phyloP scores from a whole-genome alignment of 2,888 invertebrate species.

The Andricus quercusramuli region DNA sequence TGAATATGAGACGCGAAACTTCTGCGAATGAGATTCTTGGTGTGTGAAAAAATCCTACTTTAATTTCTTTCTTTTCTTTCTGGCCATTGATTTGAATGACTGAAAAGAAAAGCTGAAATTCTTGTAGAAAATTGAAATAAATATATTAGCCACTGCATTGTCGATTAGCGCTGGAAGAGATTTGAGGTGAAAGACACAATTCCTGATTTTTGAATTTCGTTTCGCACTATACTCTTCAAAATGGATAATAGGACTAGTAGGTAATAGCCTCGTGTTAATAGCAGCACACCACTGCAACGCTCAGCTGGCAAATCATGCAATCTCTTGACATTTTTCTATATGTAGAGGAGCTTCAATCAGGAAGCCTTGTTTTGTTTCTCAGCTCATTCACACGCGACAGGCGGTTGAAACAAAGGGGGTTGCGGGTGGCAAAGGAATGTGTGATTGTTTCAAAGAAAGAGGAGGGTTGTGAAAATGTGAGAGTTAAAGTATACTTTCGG shows the following conservation, averaged over 20 bases:
- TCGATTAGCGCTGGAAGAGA: conserved; percentile 6
- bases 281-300: conserved; percentile 77
- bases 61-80: background rate
- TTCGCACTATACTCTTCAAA: conserved; percentile 57
- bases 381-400: conserved; percentile 50
- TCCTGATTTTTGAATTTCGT: conserved; percentile 55
- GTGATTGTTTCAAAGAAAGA: conserved; percentile 23
- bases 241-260: conserved; percentile 12
- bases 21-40: conserved; percentile 37
- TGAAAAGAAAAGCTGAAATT: background rate
- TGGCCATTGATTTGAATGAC: background rate
- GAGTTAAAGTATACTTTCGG: conserved; percentile 15
- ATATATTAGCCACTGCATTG: background rate
- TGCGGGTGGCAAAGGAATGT: conserved; percentile 27
- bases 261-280: conserved; percentile 57
- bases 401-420: conserved; percentile 45
- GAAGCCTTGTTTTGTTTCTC: conserved; percentile 53
- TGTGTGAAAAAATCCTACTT: background rate
- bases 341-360: conserved; percentile 50
- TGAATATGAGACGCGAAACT: background rate
- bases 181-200: conserved; percentile 8
- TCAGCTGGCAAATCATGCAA: conserved; percentile 74
- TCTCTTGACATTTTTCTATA: conserved; percentile 56
- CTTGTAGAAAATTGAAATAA: background rate
- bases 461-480: conserved; percentile 22